Evolutionary conservation across 2,113 vertebrate genomes (phyloP).

Genomic region (Pavo muticus): DNA sequence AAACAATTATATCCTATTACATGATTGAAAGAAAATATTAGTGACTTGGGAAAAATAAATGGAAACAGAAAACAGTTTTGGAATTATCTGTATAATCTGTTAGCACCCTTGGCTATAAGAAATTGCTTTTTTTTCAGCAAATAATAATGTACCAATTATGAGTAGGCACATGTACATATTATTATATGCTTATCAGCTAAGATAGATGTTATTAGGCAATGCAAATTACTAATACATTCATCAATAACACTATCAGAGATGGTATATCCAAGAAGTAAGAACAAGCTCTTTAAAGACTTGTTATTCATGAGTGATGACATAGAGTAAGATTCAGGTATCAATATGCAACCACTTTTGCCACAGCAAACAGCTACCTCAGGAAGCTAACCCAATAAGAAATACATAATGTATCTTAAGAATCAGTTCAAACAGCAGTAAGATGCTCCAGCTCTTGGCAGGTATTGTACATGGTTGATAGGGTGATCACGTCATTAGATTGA

Average conservation of each 20-base stretch:
- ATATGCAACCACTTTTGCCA: not conserved
- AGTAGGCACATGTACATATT: not conserved
- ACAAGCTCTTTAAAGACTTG: not conserved
- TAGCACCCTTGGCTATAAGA: not conserved
- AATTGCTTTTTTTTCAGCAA: slow-evolving; percentile 29
- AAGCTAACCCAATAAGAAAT: not conserved
- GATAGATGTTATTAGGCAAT: not conserved
- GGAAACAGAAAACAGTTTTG: not conserved
- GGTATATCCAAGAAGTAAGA: not conserved
- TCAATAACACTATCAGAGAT: not conserved
- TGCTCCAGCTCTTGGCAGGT: not conserved
- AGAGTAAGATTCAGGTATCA: not conserved
- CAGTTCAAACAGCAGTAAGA: not conserved
- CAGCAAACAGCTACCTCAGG: not conserved
- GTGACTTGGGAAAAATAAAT: not conserved
- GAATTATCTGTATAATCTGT: not conserved
- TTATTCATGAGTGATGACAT: not conserved
- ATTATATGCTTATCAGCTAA: slow-evolving; percentile 23
- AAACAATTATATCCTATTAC: slow-evolving; percentile 28
- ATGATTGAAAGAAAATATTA: slow-evolving; percentile 46
- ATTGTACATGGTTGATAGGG: accelerated
- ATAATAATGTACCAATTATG: not conserved
- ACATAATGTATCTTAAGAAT: not conserved
- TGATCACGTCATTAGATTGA: not conserved
- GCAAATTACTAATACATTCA: not conserved